Conservation (phyloP, 2,888 invertebrate genomes). For the Ectemnius lituratus region DNA sequence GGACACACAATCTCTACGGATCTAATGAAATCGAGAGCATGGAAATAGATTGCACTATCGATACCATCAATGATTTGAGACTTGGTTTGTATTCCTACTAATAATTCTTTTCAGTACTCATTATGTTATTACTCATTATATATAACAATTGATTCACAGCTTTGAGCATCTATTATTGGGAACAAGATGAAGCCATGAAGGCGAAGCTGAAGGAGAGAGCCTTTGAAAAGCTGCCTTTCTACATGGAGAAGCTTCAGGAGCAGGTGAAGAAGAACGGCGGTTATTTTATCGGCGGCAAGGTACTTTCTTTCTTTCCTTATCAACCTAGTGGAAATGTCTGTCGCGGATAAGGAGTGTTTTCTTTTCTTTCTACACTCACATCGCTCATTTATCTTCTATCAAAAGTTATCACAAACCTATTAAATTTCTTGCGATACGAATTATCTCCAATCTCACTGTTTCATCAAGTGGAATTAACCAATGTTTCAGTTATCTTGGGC, state of each 20-base stretch:
- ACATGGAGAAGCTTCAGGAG: slow-evolving; percentile 66
- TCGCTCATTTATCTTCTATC: too few relatives aligned
- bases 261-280: slow-evolving; percentile 71
- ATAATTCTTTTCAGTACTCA: background rate
- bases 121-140: too few relatives aligned
- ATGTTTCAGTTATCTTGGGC: slow-evolving; percentile 73
- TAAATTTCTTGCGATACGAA: too few relatives aligned
- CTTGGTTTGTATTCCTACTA: slow-evolving; percentile 72
- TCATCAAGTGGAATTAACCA: background rate
- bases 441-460: too few relatives aligned
- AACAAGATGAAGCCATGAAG: slow-evolving; percentile 63
- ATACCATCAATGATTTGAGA: slow-evolving; percentile 79
- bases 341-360: too few relatives aligned
- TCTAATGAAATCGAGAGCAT: slow-evolving; percentile 79
- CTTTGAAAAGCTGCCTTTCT: slow-evolving; percentile 56
- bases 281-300: slow-evolving; percentile 71
- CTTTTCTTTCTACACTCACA: too few relatives aligned
- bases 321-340: too few relatives aligned
- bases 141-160: too few relatives aligned
- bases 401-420: too few relatives aligned
- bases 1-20: slow-evolving; percentile 78
- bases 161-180: slow-evolving; percentile 63
- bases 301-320: slow-evolving; percentile 31
- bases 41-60: slow-evolving; percentile 78
- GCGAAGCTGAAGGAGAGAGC: slow-evolving; percentile 65